These are phyloP conservation scores for cat (Felis catus) DNA, from an alignment of 2,113 vertebrate genomes.

Conservation along the genomic window F.catus_Fca126_mat1.0 CM031414.1:138969501-138970000, in stretches of 20 bases:
- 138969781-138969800: background rate
- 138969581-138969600: background rate
- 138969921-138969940: background rate
- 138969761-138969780: background rate
- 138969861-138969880: background rate
- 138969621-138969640: background rate
- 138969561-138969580: background rate
- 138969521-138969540: background rate
- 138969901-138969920: background rate
- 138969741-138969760: accelerated
- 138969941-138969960: too few species aligned
- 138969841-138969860: background rate
- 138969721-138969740: accelerated
- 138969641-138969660: accelerated
- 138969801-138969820: background rate
- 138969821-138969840: background rate
- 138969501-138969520: background rate
- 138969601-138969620: background rate
- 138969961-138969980: background rate
- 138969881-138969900: background rate
- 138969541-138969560: background rate
- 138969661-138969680: accelerated
- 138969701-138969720: accelerated
- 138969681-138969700: accelerated
- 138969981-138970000: background rate